These are phyloP conservation scores for Henricia sp. DNA, from an alignment of 53 echinoderm and acorn worm genomes.

Conservation along the genomic window DNA sequence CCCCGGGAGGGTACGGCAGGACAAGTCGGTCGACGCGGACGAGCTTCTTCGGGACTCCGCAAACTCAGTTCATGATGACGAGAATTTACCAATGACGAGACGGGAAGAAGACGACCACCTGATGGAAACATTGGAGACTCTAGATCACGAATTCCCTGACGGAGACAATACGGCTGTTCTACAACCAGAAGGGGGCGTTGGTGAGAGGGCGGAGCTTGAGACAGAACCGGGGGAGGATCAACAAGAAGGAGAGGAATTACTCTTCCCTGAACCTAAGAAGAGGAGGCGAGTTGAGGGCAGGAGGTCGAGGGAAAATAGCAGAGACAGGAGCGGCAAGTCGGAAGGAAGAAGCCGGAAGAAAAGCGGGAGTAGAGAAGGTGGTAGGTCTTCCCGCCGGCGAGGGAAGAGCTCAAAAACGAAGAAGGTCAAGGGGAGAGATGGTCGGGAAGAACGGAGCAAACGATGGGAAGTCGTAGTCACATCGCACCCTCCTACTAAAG, in stretches of 20 bases:
- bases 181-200: neutral
- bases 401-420: slow-evolving; percentile 34
- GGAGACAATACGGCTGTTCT: neutral
- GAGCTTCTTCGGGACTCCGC: neutral
- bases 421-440: slow-evolving; percentile 56
- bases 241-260: neutral
- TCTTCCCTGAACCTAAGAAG: slow-evolving; percentile 38
- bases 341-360: slow-evolving; percentile 52
- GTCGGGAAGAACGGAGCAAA: slow-evolving; percentile 62
- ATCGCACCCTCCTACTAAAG: slow-evolving; percentile 12
- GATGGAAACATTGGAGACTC: neutral
- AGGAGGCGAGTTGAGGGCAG: slow-evolving; percentile 34
- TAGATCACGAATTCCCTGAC: neutral
- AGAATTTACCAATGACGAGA: neutral
- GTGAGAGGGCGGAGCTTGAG: neutral
- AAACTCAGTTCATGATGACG: no score
- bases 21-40: slow-evolving; percentile 58
- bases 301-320: slow-evolving; percentile 25
- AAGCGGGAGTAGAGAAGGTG: slow-evolving; percentile 58
- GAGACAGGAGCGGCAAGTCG: slow-evolving; percentile 25
- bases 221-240: neutral
- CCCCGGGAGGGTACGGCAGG: slow-evolving; percentile 44
- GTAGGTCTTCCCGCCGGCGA: slow-evolving; percentile 45
- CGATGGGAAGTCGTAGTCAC: slow-evolving; percentile 22
- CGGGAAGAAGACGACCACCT: neutral